Evolutionary conservation across 2,113 vertebrate genomes (phyloP).

Genomic region (Malurus melanocephalus): DNA sequence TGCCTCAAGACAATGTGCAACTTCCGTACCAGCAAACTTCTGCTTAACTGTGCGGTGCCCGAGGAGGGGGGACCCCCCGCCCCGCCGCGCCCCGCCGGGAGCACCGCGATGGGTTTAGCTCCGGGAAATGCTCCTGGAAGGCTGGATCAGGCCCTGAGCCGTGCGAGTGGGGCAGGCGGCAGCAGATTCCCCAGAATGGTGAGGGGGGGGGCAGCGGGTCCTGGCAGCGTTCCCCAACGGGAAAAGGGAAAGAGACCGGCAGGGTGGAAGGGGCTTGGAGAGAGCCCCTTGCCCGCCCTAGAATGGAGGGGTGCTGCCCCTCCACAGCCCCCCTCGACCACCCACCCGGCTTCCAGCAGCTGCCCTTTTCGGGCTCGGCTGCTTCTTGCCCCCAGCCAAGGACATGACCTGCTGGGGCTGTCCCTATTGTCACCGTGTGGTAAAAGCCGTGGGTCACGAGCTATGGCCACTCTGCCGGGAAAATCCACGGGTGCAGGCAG

Average conservation of each 20-base stretch:
- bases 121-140: neutral
- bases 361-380: fast-evolving
- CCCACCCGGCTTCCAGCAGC: neutral
- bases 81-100: neutral
- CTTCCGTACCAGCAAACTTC: constrained; percentile 60
- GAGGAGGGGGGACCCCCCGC: neutral
- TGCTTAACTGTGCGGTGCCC: constrained; percentile 56
- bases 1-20: constrained; percentile 58
- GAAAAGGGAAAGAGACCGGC: neutral
- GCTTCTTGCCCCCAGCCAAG: neutral
- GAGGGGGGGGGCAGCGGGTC: fast-evolving
- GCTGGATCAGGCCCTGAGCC: neutral
- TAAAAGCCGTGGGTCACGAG: fast-evolving
- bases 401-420: neutral
- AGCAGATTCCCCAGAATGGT: fast-evolving
- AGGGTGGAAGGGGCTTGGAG: neutral
- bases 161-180: fast-evolving
- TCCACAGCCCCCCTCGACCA: fast-evolving
- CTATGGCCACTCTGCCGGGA: neutral
- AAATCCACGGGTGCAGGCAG: neutral
- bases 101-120: neutral
- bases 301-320: neutral
- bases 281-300: neutral
- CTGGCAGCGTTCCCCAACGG: fast-evolving
- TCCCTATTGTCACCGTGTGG: fast-evolving